Base-by-base conservation (phyloP, 2,888 invertebrate species). In the Carpatolechia fugitivella region DNA sequence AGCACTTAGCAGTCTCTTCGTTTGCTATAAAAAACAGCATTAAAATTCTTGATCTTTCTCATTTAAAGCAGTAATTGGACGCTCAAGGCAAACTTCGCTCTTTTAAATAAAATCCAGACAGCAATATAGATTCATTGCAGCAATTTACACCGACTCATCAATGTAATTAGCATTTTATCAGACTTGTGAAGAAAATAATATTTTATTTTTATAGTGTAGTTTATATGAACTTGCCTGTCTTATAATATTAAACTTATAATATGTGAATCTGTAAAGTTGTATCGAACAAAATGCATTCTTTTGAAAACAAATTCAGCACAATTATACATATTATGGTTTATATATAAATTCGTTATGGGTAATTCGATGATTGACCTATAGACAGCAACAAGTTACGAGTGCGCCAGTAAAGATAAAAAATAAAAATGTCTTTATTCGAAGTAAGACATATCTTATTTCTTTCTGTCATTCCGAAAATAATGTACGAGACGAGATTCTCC, bases 51-150 rank as follows among this genome's bases (percentile, higher is more conserved):
- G 40, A 41, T 41, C 40, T 44, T 20, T 11, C 44, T 29, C 44
- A 44, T 44, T 44, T 44, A 44, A 8, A 44, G 4, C 44, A n/a
- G 44, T 44, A 44, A 44, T 29, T 44, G 44, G 44, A 29, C 13
- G 29, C 44, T 44, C 44, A 13, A n/a, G 29, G 29, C 20, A 13
- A 44, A 41, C 40, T 41, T 41, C 40, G 40, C 18, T 41, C 40
- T 41, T 5, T 41, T 41, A 18, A 18, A 18, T 41, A 41, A 41
- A 41, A 41, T 41, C 10, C 20, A 16, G 18, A 41, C 18, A 11
- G 40, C 40, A 18, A 41, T 41, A 41, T 18, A 41, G 20, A 20
- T 20, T 41, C 40, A 41, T 41, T 41, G 18, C 40, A 18, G 3
- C 18, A 41, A 20, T 41, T 41, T 41, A 20, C 18, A 40, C 40